Evolutionary conservation across 2,113 vertebrate species (phyloP), one percentile per base, ranked within the genome.

Genomic region (Zosterops japonicus): DNA sequence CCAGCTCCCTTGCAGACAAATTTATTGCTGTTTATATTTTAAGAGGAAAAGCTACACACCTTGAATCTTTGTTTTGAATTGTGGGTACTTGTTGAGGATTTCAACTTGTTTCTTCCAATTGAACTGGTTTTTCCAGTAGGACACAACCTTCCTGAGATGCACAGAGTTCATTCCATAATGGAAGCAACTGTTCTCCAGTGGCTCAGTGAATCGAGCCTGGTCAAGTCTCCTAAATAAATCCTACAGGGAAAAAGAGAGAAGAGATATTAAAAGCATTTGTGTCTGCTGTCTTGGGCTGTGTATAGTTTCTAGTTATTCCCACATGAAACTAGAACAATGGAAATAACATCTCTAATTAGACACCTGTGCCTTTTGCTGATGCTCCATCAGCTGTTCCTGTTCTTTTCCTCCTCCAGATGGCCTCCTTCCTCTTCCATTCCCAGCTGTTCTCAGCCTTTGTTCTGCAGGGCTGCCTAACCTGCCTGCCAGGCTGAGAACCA

Each of bases 41-140:
- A 70, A 80, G 25, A 19, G 18, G 8, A 35, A 53, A 57, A 80
- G 27, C 50, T 33, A 93, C 88, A 2, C 28, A 98, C 98, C 98
- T 98, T 98, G 98, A 63, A 98, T 98, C 89, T 97, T 98, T 8
- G 98, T 98, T 97, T 98, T 98, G 96, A 98, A 98, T 39, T 98
- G 98, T 29, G 98, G 98, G 72, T 97, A 98, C 47, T 90, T 90
- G 92, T 98, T 98, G 68, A 98, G 97, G 72, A 96, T 18, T 60
- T 98, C 98, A 77, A 98, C 97, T 95, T 98, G 98, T 84, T 98
- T 98, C 95, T 83, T 97, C 98, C 98, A 98, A 60, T 97, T 96
- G 78, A 98, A 98, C 13, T 96, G 89, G 6, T 98, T 98, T 95
- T 96, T 97, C 98, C 98, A 98, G 90, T 98, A 98, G 67, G 97